Base-by-base conservation (phyloP, 2,888 invertebrate species). In the Drosophila austrosaltans region DNA sequence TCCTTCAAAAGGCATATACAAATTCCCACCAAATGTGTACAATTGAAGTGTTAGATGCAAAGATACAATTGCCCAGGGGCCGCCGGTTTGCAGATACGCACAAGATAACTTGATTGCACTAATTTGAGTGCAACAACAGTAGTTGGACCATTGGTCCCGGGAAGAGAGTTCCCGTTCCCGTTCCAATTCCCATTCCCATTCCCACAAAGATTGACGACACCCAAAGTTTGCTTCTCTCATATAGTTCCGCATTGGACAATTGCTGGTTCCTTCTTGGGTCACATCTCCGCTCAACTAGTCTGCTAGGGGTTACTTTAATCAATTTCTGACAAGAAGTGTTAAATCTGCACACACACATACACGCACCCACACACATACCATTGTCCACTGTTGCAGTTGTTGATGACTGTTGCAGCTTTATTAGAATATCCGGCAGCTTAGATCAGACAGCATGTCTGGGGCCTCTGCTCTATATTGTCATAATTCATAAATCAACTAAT, bases 261-360 rank as follows among this genome's bases (percentile, higher is more conserved):
- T 88, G 80, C 68, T 84, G 81, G 88, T 89, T 88, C 87, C 87
- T 89, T 86, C 75, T 84, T 81, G 66, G 65, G 36, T 63, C 57
- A 36, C 36, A 8, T 69, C 75, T 57, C 53, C 66, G 69, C 73
- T 83, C 77, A 81, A 79, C 77, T 82, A 73, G 75, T 81, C 79
- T 77, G 74, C 85, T 83, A 76, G 83, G 85, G 85, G 83, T 77
- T 82, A 78, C 85, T 87, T 85, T 89, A 89, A 90, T 91, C 89
- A 91, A 90, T 89, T 89, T 89, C 89, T 90, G 91, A 91, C 91
- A 91, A 91, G 91, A 91, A 91, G 90, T 91, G 91, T 91, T 91
- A 91, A 91, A 91, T 91, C 91, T 91, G 91, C 91, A 89, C 62
- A 54, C 53, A 22, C 60, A 63, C 71, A 71, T 20, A 25, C 10